Conservation (phyloP, 2,888 invertebrate genomes). For the Dryococelus australis region DNA sequence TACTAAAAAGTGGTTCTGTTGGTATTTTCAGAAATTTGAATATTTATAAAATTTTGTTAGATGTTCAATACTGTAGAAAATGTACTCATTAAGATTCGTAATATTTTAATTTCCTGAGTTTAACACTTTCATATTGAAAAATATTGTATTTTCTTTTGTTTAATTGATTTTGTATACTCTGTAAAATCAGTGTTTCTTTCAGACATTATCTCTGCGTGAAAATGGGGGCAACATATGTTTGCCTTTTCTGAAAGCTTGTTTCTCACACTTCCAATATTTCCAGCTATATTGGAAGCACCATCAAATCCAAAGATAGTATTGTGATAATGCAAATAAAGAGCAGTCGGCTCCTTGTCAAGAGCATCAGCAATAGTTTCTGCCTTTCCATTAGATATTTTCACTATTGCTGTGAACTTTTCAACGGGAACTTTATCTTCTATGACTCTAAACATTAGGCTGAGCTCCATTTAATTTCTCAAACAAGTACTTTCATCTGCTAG, state of each 20-base stretch:
- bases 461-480: slow-evolving; percentile 9
- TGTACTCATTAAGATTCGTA: too few species aligned
- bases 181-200: too few species aligned
- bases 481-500: slow-evolving; percentile 30
- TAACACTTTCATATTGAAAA: too few species aligned
- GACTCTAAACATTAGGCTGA: slow-evolving; percentile 20
- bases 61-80: too few species aligned
- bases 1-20: too few species aligned
- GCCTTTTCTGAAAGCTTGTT: neutral
- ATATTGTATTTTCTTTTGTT: too few species aligned
- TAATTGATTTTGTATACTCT: too few species aligned
- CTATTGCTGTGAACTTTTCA: neutral
- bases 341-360: neutral
- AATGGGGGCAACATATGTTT: too few species aligned
- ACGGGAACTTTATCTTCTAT: neutral
- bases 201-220: too few species aligned
- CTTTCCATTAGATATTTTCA: slow-evolving; percentile 20
- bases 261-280: neutral
- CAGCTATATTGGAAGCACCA: slow-evolving; percentile 13
- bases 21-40: too few species aligned
- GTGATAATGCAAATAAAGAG: neutral
- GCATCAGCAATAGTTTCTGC: neutral
- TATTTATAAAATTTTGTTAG: too few species aligned
- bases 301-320: neutral
- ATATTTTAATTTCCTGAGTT: too few species aligned